Evolutionary conservation across 2,888 invertebrate species (phyloP).

Genomic region (Thecophora atra): DNA sequence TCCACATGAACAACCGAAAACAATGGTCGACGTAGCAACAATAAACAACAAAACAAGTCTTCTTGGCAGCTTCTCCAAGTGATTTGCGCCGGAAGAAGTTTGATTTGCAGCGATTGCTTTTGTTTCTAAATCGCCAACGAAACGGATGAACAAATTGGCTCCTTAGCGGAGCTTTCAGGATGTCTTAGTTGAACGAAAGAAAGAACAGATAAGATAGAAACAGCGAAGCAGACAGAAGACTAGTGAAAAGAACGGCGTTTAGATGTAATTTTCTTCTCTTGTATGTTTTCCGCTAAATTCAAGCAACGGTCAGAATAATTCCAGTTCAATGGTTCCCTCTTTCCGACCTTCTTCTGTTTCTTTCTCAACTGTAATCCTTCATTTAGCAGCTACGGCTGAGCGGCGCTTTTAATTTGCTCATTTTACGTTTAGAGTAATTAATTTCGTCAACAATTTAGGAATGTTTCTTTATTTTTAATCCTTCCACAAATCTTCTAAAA

Average conservation of each 20-base stretch:
- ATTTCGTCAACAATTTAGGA: too few relatives aligned
- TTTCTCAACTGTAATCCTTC: neutral
- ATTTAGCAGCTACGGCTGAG: neutral
- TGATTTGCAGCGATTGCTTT: conserved; percentile 29
- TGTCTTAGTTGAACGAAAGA: conserved; percentile 10
- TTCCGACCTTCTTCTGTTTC: neutral
- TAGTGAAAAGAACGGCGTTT: neutral
- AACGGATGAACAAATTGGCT: conserved; percentile 42
- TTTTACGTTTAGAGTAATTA: too few relatives aligned
- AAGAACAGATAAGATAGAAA: neutral
- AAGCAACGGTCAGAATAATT: neutral
- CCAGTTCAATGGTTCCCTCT: neutral
- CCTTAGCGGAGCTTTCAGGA: conserved; percentile 37
- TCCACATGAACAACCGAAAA: neutral
- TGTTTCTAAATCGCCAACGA: conserved; percentile 17
- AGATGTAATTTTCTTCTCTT: neutral
- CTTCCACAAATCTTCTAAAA: too few relatives aligned
- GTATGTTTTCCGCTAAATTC: neutral
- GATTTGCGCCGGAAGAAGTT: conserved; percentile 41
- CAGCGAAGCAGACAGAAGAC: neutral
- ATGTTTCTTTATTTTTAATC: too few relatives aligned
- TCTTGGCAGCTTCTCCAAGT: conserved; percentile 42
- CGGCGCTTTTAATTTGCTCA: neutral
- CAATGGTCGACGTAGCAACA: neutral
- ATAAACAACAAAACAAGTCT: neutral